Evolutionary conservation across 2,888 invertebrate species (phyloP).

Genomic region (Caenorhabditis doughertyi): DNA sequence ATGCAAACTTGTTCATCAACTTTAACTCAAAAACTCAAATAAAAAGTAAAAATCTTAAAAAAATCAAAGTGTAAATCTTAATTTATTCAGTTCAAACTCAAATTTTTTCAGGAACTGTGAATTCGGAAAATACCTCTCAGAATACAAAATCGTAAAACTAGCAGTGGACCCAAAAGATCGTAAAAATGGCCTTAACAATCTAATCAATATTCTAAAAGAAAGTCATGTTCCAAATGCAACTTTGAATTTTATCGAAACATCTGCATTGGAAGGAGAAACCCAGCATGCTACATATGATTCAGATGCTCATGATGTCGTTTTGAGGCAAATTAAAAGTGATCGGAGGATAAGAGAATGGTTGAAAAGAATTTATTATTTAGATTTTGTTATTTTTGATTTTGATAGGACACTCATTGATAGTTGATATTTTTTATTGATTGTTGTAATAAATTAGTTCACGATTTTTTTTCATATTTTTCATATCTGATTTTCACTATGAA

Average conservation of each 20-base stretch:
- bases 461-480: not conserved
- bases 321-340: slow-evolving; percentile 40
- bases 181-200: slow-evolving; percentile 34
- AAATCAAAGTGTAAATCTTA: not conserved
- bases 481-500: not conserved
- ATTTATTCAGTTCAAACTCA: too few relatives aligned
- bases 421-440: slow-evolving; percentile 3
- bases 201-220: slow-evolving; percentile 41
- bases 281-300: slow-evolving; percentile 62
- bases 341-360: slow-evolving; percentile 48
- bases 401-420: slow-evolving; percentile 38
- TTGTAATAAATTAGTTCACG: not conserved
- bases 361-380: slow-evolving; percentile 59
- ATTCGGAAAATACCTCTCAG: slow-evolving; percentile 35
- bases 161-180: slow-evolving; percentile 41
- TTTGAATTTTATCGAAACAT: slow-evolving; percentile 33
- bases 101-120: slow-evolving; percentile 59
- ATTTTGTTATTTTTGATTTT: slow-evolving; percentile 60
- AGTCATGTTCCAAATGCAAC: slow-evolving; percentile 52
- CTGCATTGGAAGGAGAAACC: slow-evolving; percentile 55
- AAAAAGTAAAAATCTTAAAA: too few relatives aligned
- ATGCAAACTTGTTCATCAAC: too few relatives aligned
- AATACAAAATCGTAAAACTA: slow-evolving; percentile 61
- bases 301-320: slow-evolving; percentile 50
- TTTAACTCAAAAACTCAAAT: too few relatives aligned